These are phyloP conservation scores for Hylyphantes graminicola DNA, from an alignment of 1,140 invertebrate species.

Conservation along the genomic window DNA sequence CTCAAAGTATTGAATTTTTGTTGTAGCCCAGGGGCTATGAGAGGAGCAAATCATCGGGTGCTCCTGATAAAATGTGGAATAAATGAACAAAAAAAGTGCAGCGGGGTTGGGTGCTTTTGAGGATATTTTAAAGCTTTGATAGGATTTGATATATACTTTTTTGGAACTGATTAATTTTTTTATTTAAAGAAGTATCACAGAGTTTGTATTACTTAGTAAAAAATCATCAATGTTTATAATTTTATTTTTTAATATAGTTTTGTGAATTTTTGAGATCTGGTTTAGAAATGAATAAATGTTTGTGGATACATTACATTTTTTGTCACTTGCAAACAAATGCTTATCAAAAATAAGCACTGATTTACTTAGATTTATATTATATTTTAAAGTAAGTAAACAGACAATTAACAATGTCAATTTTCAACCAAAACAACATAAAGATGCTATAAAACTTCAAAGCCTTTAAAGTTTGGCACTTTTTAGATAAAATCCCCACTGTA, in stretches of 20 bases:
- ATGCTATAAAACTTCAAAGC: no score
- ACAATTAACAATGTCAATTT: no score
- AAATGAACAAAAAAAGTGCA: conserved; percentile 8
- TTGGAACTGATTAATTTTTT: neutral
- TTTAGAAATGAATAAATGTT: no score
- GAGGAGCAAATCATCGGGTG: conserved; percentile 30
- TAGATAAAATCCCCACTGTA: no score
- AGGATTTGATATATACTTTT: conserved; percentile 6
- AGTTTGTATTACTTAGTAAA: conserved; percentile 23
- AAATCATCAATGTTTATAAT: neutral
- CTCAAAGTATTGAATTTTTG: conserved; percentile 30
- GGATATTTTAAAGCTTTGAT: conserved; percentile 14
- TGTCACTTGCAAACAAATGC: no score
- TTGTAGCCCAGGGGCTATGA: neutral
- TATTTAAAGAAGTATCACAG: conserved; percentile 14
- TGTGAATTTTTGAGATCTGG: no score
- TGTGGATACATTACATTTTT: no score
- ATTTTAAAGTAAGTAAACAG: no score
- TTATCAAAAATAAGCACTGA: no score
- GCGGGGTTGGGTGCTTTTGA: neutral
- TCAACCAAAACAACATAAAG: no score
- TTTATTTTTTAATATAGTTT: neutral
- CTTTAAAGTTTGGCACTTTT: no score
- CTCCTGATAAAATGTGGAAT: neutral
- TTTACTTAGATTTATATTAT: no score